Conservation (phyloP, 1,140 invertebrate genomes). For the Drosophila sulfurigaster region DNA sequence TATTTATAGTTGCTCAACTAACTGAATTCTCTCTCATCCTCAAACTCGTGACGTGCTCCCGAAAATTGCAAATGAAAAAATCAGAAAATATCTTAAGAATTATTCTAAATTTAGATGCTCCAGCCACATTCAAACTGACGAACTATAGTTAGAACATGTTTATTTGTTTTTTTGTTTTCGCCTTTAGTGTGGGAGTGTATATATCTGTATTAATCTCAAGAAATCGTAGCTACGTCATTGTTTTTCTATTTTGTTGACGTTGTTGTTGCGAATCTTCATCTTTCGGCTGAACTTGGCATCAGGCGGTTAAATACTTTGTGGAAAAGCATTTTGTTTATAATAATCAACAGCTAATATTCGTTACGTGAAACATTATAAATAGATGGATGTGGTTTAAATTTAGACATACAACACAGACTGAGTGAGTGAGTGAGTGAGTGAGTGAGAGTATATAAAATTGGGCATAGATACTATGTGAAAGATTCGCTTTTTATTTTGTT, state of each 20-base stretch:
- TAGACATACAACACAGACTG: conserved; percentile 35
- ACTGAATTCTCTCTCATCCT: conserved; percentile 25
- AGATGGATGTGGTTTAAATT: conserved; percentile 56
- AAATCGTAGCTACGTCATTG: conserved; percentile 61
- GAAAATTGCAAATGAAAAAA: conserved; percentile 61
- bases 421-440: no score
- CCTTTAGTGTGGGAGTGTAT: conserved; percentile 35
- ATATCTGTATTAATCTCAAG: conserved; percentile 21
- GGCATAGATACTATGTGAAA: conserved; percentile 28
- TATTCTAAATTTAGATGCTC: conserved; percentile 39
- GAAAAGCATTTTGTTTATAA: conserved; percentile 72
- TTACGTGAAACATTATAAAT: conserved; percentile 76
- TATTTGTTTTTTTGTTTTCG: conserved; percentile 42
- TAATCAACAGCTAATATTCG: conserved; percentile 71
- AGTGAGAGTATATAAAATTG: conserved; percentile 29
- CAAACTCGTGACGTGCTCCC: conserved; percentile 58
- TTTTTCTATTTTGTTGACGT: conserved; percentile 41
- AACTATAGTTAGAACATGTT: conserved; percentile 63
- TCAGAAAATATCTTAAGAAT: conserved; percentile 23
- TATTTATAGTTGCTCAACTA: conserved; percentile 39
- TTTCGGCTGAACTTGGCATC: conserved; percentile 75
- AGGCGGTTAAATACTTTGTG: conserved; percentile 67
- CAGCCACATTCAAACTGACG: conserved; percentile 24
- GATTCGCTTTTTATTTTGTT: conserved; percentile 27
- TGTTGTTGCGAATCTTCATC: conserved; percentile 54